Base-by-base conservation (phyloP, 30 jellyfish, hydroid and myxozoan genomes). In the Aurelia aurita region DNA sequence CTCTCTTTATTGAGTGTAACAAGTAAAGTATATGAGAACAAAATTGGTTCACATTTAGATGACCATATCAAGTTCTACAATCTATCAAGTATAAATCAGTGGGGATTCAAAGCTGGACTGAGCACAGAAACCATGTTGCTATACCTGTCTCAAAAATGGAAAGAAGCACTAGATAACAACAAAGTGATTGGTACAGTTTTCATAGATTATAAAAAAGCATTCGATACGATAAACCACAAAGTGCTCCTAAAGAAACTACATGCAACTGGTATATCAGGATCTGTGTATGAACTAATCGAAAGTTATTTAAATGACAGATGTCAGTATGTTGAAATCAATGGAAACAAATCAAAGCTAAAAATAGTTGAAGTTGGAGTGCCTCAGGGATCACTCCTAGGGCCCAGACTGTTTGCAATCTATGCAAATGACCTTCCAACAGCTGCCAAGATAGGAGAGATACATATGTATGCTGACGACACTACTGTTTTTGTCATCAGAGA, bases 71-170 rank as follows among this genome's bases (percentile, higher is more conserved):
- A 53, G 64, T 53, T 53, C 64, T 55, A 25, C 34, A 76, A 57
- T 23, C 62, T 76, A 28, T 53, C 63, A 76, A 76, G 58, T 76
- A 71, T 46, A 49, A 71, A 76, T 71, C 78, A 76, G 16, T 76
- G 88, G 88, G 88, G 88, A 26, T 76, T 51, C 63, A 32, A 47
- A 25, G 31, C 51, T 46, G 77, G 34, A 54, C 57, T 31, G 39
- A 46, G 77, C 11, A 76, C 88, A 25, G 88, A 76, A 76, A 23
- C 61, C 45, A 44, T 58, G 34, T 71, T 76, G 61, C 62, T 76
- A 27, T 32, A 57, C 88, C 59, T 76, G 57, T 46, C 88, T 49
- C 82, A 55, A 32, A 76, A 43, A 54, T 76, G 88, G 88, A n/a
- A 49, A 25, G 18, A 32, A 13, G 88, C 88, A 32, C 29, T 76